Conservation (phyloP, 2,888 invertebrate species). For the Dermolepida albohirtum region DNA sequence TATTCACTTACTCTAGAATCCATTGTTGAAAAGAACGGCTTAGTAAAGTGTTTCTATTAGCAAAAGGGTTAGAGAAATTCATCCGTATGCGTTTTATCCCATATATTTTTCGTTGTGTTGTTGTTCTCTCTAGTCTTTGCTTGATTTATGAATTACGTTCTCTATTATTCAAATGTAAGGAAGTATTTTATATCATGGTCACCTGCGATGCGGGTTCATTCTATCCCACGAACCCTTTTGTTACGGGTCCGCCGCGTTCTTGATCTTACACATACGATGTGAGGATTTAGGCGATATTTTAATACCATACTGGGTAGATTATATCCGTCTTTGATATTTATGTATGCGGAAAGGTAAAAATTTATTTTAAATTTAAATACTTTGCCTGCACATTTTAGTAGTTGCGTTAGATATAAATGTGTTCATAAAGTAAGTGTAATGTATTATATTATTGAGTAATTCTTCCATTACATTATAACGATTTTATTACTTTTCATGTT, state of each 20-base stretch:
- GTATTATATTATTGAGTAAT: too few relatives aligned
- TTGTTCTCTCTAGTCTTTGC: constrained; percentile 47
- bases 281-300: constrained; percentile 27
- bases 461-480: too few relatives aligned
- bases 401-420: too few relatives aligned
- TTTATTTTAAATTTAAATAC: neutral
- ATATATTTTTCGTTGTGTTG: constrained; percentile 45
- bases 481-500: too few relatives aligned
- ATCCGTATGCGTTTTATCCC: constrained; percentile 41
- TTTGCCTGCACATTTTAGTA: neutral
- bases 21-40: constrained; percentile 42
- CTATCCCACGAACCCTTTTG: constrained; percentile 53
- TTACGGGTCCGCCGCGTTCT: constrained; percentile 30
- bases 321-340: constrained; percentile 8
- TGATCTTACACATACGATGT: constrained; percentile 35
- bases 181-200: constrained; percentile 57
- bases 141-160: constrained; percentile 56
- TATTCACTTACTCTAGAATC: constrained; percentile 1
- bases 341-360: neutral
- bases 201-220: constrained; percentile 57
- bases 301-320: constrained; percentile 9
- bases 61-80: constrained; percentile 49
- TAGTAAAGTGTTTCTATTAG: constrained; percentile 44
- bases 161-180: constrained; percentile 57
- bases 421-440: too few relatives aligned